Evolutionary conservation across 1,140 invertebrate genomes (phyloP), one percentile per base, ranked within the genome.

Genomic region (Linepithema humile): DNA sequence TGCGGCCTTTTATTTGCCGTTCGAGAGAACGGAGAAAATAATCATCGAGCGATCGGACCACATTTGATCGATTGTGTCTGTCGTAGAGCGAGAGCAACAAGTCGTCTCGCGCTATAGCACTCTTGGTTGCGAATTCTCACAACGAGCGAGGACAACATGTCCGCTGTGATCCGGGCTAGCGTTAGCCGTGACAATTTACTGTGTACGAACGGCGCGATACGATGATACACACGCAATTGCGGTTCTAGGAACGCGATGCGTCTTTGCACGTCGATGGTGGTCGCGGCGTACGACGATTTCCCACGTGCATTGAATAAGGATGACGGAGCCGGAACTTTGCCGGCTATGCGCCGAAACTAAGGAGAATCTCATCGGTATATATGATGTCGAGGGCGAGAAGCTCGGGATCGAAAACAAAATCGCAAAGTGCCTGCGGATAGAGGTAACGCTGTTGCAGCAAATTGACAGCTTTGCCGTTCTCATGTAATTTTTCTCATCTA

Each of bases 311-410:
- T 73, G 82, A 75, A 88, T 75, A 83, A 90, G 83, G 85, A 94
- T 94, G 94, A 88, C 92, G 20, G 89, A 92, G 32, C 84, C 78
- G 35, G 92, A 92, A 60, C 86, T 95, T 26, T 96, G 95, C 91
- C 94, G 95, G 86, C 92, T 96, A 32, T 95, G 95, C 88, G 95
- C 95, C 85, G 94, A 95, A 83, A 84, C 88, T 26, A 95, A 94
- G 70, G 87, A 93, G 9, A 90, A 89, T 73, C 87, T 92, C 38
- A 91, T 94, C 70, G 94, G 94, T 40, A 95, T 95, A 64, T 95
- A 93, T 65, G 94, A 95, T 40, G 83, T 92, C 2, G 95, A 95
- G 69, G 94, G 94, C 20, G 91, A 93, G 73, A 94, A 93, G 77
- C 87, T 95, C 20, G 89, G 83, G 2, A 93, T 95, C 38, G 92